These are phyloP conservation scores for Dermochelys coriacea DNA, from an alignment of 2,797 vertebrate genomes.

Conservation along the genomic window DNA sequence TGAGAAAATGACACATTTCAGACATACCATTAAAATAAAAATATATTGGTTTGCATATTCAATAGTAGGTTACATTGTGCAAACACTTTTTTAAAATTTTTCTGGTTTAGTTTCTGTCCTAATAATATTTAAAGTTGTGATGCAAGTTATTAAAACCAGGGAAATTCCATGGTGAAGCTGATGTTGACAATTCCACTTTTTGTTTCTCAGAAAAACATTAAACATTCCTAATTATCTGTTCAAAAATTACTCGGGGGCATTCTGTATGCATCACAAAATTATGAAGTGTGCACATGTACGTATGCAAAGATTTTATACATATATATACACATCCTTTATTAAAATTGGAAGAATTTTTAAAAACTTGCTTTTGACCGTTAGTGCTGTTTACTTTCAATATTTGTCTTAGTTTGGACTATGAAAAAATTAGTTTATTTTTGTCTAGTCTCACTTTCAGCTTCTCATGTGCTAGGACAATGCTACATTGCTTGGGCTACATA, in stretches of 20 bases:
- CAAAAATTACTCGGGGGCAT: not conserved
- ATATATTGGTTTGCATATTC: not conserved
- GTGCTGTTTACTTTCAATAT: not conserved
- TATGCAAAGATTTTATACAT: not conserved
- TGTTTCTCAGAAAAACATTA: not conserved
- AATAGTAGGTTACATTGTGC: not conserved
- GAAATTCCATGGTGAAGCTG: not conserved
- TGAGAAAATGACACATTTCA: not conserved
- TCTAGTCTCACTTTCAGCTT: not conserved
- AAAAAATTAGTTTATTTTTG: not conserved
- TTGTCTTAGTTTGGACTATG: not conserved
- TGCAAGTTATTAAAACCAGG: not conserved
- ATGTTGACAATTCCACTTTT: not conserved
- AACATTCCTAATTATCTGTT: not conserved
- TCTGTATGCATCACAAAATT: not conserved
- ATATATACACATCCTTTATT: not conserved
- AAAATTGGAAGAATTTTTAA: not conserved
- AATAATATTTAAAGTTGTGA: not conserved
- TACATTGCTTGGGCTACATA: not conserved
- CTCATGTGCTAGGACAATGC: fast-evolving
- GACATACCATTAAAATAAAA: not conserved
- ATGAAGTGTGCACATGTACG: not conserved
- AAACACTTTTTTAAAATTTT: not conserved
- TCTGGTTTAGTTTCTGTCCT: not conserved
- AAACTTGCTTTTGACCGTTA: not conserved